phyloP scores from a whole-genome alignment of 2,888 invertebrate species.

The Laothoe populi region DNA sequence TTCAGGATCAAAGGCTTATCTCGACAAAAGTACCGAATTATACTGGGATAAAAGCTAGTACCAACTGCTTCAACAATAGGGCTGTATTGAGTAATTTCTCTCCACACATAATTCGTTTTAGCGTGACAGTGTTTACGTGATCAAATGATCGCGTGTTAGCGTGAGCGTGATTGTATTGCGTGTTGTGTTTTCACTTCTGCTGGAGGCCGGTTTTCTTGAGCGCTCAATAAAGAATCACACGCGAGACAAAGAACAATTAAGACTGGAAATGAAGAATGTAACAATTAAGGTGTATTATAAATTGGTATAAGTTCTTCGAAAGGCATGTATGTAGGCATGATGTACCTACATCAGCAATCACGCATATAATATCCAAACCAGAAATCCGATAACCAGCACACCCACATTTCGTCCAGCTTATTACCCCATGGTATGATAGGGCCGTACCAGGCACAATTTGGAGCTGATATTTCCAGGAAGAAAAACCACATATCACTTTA shows the following conservation, averaged over 20 bases:
- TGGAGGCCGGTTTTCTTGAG: conserved; percentile 66
- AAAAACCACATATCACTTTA: too few species aligned
- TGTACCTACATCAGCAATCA: too few species aligned
- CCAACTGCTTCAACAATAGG: conserved; percentile 11
- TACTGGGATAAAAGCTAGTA: not conserved
- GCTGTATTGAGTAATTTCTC: conserved; percentile 18
- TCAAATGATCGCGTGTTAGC: conserved; percentile 69
- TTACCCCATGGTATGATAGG: too few species aligned
- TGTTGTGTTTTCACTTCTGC: conserved; percentile 70
- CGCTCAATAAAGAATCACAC: conserved; percentile 68
- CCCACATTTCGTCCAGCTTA: too few species aligned
- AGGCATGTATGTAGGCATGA: too few species aligned
- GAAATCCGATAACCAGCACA: too few species aligned
- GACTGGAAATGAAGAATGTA: conserved; percentile 4
- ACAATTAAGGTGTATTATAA: too few species aligned
- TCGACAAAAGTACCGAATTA: not conserved
- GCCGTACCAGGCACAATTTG: too few species aligned
- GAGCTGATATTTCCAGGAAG: too few species aligned
- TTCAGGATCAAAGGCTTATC: not conserved
- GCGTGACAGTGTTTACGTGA: conserved; percentile 48
- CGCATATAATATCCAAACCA: too few species aligned
- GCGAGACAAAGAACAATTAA: conserved; percentile 21
- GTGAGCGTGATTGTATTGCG: conserved; percentile 65
- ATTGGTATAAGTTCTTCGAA: too few species aligned
- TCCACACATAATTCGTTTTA: conserved; percentile 17